Percentiles rank a stretch among this genome's conserved stretches.
These are phyloP conservation scores for Homarus americanus DNA, from an alignment of 1,140 invertebrate species.

Conservation along the genomic window DNA sequence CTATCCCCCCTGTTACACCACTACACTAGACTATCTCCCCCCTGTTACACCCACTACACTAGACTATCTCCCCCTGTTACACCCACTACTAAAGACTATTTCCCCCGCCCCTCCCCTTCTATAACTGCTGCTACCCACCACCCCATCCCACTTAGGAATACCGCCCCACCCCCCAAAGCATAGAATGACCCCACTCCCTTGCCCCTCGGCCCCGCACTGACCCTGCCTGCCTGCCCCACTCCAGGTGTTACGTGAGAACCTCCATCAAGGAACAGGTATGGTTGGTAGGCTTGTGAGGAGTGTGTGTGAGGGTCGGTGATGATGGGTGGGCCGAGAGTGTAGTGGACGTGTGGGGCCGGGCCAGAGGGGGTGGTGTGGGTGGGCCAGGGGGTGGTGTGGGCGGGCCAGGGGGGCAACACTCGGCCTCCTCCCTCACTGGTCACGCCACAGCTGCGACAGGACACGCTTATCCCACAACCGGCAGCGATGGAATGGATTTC, in stretches of 20 bases:
- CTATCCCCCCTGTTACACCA: no score
- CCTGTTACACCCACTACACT: no score
- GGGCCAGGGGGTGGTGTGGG: not conserved
- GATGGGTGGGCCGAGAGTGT: not conserved
- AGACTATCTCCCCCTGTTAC: no score
- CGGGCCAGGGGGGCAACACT: not conserved
- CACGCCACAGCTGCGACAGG: slow-evolving; percentile 6
- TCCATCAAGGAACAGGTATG: no score
- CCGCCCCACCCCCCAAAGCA: no score
- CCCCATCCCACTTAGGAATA: no score
- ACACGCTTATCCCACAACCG: slow-evolving; percentile 9
- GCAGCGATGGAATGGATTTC: not conserved
- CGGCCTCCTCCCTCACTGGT: slow-evolving; percentile 21
- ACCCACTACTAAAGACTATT: no score
- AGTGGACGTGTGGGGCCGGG: not conserved
- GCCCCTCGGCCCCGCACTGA: not conserved
- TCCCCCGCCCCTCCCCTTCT: no score
- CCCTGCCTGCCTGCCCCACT: not conserved
- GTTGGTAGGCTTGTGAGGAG: no score
- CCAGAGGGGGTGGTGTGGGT: not conserved
- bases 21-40: no score
- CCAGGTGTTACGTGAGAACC: not conserved
- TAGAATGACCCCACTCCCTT: no score
- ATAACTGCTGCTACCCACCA: no score
- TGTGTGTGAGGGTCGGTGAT: not conserved